These are phyloP conservation scores for Melangyna quadrimaculata DNA, from an alignment of 2,888 invertebrate species.

Conservation along the genomic window DNA sequence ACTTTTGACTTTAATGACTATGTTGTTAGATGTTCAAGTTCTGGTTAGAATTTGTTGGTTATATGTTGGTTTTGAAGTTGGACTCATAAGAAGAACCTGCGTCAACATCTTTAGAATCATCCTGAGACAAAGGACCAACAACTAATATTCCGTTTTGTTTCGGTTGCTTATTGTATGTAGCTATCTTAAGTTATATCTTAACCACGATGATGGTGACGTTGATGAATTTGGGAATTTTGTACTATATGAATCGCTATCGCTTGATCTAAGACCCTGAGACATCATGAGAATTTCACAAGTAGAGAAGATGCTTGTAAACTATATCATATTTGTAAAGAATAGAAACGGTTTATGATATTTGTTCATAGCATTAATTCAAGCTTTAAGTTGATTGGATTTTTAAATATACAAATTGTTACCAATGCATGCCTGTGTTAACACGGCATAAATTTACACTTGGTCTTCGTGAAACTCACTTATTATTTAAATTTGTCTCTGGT, in stretches of 20 bases:
- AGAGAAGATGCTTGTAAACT: neutral
- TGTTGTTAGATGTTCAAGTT: slow-evolving; percentile 55
- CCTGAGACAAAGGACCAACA: slow-evolving; percentile 37
- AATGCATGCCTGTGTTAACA: no score
- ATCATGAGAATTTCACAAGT: neutral
- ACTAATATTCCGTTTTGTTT: slow-evolving; percentile 31
- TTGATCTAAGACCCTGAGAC: neutral
- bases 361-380: no score
- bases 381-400: no score
- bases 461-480: no score
- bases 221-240: slow-evolving; percentile 55
- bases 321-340: no score
- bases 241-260: neutral
- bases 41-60: slow-evolving; percentile 19
- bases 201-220: slow-evolving; percentile 31
- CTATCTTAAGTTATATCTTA: neutral
- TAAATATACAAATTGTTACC: no score
- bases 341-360: no score
- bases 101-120: slow-evolving; percentile 48
- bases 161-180: slow-evolving; percentile 11
- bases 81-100: slow-evolving; percentile 51
- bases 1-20: slow-evolving; percentile 47
- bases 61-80: slow-evolving; percentile 10
- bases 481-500: no score
- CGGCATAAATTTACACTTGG: no score